These are phyloP conservation scores for Diarsia mendica DNA, from an alignment of 2,888 invertebrate species.

Conservation along the genomic window DNA sequence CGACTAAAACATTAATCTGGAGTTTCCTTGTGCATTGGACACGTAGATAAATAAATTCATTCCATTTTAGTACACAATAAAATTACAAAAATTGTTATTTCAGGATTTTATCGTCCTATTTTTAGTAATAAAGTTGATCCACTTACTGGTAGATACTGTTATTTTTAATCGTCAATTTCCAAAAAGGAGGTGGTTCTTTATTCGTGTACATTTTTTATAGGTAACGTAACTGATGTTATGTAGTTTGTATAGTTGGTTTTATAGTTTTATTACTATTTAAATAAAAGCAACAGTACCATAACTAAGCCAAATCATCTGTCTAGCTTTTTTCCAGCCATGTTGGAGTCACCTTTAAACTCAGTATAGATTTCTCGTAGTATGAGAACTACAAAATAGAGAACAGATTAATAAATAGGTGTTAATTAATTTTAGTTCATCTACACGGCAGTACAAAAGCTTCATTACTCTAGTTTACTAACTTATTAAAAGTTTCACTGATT, in stretches of 20 bases:
- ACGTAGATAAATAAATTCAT: neutral
- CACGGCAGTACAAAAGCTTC: conserved; percentile 2
- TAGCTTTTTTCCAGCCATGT: no score
- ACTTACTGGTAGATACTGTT: neutral
- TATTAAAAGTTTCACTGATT: conserved; percentile 37
- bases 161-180: no score
- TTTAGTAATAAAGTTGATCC: neutral
- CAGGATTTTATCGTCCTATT: neutral
- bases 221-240: neutral
- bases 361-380: neutral
- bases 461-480: conserved; percentile 31
- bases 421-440: conserved; percentile 18
- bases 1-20: neutral
- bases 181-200: no score
- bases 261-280: neutral
- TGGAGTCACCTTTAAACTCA: no score
- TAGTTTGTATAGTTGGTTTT: neutral
- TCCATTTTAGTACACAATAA: neutral
- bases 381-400: neutral
- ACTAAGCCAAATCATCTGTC: neutral
- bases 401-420: neutral
- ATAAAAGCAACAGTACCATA: neutral
- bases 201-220: neutral
- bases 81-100: neutral
- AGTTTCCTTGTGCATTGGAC: neutral